Percentiles rank a stretch among this genome's conserved stretches.
These are phyloP conservation scores for Temnopleurus reevesii DNA, from an alignment of 53 echinoderm and acorn worm species.

Conservation along the genomic window DNA sequence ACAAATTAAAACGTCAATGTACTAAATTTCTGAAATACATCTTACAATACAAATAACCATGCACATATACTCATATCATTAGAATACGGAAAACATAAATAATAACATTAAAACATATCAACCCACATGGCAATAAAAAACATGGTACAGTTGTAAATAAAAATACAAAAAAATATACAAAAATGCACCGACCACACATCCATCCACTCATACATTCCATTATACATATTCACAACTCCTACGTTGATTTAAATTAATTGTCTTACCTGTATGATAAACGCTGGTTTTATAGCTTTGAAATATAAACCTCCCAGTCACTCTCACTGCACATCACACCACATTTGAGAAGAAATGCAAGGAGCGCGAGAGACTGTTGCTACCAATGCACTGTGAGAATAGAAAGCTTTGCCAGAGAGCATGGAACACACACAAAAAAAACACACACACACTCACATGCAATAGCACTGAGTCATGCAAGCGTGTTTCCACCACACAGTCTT, in stretches of 20 bases:
- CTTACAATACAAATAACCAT: no score
- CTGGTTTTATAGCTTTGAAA: constrained; percentile 17
- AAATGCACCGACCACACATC: no score
- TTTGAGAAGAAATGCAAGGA: constrained; percentile 43
- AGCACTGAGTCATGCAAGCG: constrained; percentile 7
- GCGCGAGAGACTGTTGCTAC: constrained; percentile 17
- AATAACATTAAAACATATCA: neutral
- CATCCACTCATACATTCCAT: neutral
- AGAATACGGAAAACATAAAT: no score
- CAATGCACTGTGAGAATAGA: neutral
- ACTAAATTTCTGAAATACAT: no score
- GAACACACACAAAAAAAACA: constrained; percentile 24
- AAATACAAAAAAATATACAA: neutral
- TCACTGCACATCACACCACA: constrained; percentile 15
- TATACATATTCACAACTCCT: neutral
- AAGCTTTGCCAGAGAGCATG: neutral
- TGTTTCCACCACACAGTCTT: neutral
- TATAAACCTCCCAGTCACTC: neutral
- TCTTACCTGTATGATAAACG: constrained; percentile 36
- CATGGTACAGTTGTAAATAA: neutral
- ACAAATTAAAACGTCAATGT: no score
- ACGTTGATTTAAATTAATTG: neutral
- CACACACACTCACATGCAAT: neutral
- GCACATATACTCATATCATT: no score
- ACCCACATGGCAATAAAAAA: neutral